These are phyloP conservation scores for Candidula unifasciata DNA, from an alignment of 2,888 invertebrate genomes.

Conservation along the genomic window DNA sequence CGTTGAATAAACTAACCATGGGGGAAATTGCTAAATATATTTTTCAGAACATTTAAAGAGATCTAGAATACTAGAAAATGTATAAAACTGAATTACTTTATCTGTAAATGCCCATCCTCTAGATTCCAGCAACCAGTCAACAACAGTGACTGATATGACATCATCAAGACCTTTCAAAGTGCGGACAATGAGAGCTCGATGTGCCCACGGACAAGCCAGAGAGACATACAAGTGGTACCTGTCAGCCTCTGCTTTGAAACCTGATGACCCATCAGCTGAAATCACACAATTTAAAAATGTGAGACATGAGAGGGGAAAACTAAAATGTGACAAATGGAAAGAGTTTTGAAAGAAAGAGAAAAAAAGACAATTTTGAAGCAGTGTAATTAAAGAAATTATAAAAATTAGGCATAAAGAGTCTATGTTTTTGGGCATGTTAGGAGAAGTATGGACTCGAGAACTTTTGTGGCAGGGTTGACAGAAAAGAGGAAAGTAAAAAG, in stretches of 20 bases:
- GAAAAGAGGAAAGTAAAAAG: no score
- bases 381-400: not conserved
- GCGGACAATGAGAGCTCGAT: constrained; percentile 68
- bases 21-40: no score
- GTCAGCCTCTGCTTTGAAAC: constrained; percentile 68
- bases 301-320: no score
- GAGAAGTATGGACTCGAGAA: no score
- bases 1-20: no score
- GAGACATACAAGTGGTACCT: constrained; percentile 76
- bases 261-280: constrained; percentile 73
- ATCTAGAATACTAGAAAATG: no score
- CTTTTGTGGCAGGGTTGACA: no score
- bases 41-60: no score
- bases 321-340: not conserved
- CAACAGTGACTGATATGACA: constrained; percentile 68
- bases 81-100: constrained; percentile 48
- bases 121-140: constrained; percentile 67
- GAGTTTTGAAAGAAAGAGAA: not conserved
- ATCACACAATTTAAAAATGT: not conserved
- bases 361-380: not conserved
- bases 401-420: no score
- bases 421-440: no score
- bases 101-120: constrained; percentile 72
- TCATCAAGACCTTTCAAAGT: constrained; percentile 74
- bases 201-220: constrained; percentile 76